Evolutionary conservation across 1,140 invertebrate genomes (phyloP).

Genomic region (Magallana ariakensis): DNA sequence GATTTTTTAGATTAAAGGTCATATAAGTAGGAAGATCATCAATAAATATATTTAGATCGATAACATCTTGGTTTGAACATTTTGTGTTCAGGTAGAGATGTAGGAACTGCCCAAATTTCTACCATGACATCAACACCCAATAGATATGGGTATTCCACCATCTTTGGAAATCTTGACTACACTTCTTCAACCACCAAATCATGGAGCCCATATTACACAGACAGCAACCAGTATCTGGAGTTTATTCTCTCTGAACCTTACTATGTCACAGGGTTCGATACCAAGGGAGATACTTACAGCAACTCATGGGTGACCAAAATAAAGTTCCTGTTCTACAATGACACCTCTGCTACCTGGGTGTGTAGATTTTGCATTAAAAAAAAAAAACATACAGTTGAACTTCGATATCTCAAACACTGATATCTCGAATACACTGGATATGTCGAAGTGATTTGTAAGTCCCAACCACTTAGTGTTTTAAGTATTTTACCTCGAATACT

Average conservation of each 20-base stretch:
- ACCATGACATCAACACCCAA: neutral
- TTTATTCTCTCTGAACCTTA: slow-evolving; percentile 10
- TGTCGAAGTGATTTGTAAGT: too few relatives aligned
- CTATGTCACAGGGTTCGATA: slow-evolving; percentile 25
- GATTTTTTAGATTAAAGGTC: too few relatives aligned
- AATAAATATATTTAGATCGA: too few relatives aligned
- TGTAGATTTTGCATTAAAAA: neutral
- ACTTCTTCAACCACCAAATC: neutral
- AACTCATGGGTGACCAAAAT: slow-evolving; percentile 40
- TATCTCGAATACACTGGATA: too few relatives aligned
- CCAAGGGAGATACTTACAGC: neutral
- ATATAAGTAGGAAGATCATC: too few relatives aligned
- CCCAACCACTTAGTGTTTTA: too few relatives aligned
- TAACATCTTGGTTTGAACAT: too few relatives aligned
- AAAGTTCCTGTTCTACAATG: slow-evolving; percentile 45
- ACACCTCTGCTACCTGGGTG: slow-evolving; percentile 33
- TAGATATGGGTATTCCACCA: neutral
- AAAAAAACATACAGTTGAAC: too few relatives aligned
- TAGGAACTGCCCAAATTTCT: too few relatives aligned
- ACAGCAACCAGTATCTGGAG: slow-evolving; percentile 35
- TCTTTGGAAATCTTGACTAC: slow-evolving; percentile 17
- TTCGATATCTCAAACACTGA: too few relatives aligned
- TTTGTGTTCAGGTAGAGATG: too few relatives aligned
- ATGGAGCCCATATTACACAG: slow-evolving; percentile 14
- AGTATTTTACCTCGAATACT: too few relatives aligned